Evolutionary conservation across 35 echinoderm and acorn worm genomes (phyloP).

Genomic region (Ptychodera flava): DNA sequence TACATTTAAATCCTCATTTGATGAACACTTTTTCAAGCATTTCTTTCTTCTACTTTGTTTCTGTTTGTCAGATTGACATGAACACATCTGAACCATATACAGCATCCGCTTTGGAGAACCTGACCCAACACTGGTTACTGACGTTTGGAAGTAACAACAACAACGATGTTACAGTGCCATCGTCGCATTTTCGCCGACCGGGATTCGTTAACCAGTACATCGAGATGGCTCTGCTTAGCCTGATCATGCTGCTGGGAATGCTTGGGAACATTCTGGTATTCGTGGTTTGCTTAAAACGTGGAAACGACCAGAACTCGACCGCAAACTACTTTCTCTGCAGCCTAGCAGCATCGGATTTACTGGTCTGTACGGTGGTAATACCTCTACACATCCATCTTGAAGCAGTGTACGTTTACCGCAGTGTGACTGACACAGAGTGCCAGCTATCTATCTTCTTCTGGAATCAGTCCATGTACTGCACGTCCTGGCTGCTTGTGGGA

Average conservation of each 20-base stretch:
- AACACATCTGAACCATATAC: too few species aligned
- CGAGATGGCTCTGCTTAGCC: constrained; percentile 50
- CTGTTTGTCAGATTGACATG: too few species aligned
- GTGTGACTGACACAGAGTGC: constrained; percentile 56
- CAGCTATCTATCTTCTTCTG: constrained; percentile 68
- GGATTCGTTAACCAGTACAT: constrained; percentile 2
- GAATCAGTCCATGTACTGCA: constrained; percentile 73
- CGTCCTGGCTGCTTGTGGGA: constrained; percentile 92
- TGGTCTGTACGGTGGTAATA: constrained; percentile 65
- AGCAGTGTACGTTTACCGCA: constrained; percentile 34
- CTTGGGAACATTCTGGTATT: constrained; percentile 79
- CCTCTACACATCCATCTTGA: constrained; percentile 82
- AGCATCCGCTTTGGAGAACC: too few species aligned
- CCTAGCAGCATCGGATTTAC: constrained; percentile 63
- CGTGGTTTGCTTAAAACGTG: constrained; percentile 59
- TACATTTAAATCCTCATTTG: too few species aligned
- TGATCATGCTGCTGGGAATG: constrained; percentile 71
- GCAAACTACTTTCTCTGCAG: constrained; percentile 98
- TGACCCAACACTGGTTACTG: too few species aligned
- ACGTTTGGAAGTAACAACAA: too few species aligned
- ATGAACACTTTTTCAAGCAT: too few species aligned
- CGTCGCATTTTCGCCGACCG: not conserved
- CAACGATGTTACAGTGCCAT: too few species aligned
- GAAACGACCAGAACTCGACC: constrained; percentile 61
- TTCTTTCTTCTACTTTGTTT: too few species aligned